Conservation (phyloP, 2,113 vertebrate genomes). For the Gavialis gangeticus region DNA sequence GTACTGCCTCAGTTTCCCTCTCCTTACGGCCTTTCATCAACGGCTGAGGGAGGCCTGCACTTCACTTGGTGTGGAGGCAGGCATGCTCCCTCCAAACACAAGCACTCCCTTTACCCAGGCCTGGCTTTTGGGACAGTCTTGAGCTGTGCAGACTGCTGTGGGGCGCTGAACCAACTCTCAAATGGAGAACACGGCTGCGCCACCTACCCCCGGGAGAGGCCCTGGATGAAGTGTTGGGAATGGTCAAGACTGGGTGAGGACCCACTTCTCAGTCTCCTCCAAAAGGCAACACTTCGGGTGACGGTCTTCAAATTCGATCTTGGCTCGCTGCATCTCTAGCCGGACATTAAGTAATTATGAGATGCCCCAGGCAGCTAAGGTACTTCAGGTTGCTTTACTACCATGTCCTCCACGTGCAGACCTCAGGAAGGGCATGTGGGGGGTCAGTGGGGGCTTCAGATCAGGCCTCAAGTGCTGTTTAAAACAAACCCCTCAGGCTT, state of each 20-base stretch:
- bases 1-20: not conserved
- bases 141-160: not conserved
- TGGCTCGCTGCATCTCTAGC: not conserved
- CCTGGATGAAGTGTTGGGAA: not conserved
- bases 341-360: not conserved
- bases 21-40: not conserved
- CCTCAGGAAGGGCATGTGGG: rapidly evolving
- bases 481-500: not conserved
- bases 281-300: not conserved
- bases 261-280: not conserved
- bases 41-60: not conserved
- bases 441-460: not conserved
- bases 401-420: not conserved
- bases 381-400: not conserved
- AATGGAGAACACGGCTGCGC: too few species aligned
- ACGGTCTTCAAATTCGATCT: not conserved
- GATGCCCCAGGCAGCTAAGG: not conserved
- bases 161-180: not conserved
- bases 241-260: not conserved
- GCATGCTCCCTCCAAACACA: not conserved
- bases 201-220: too few species aligned
- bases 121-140: not conserved
- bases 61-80: not conserved
- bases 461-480: not conserved
- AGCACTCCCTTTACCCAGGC: too few species aligned